Percentiles rank a stretch among this genome's conserved stretches.
These are phyloP conservation scores for Drosophila setifemur DNA, from an alignment of 1,140 invertebrate genomes.

Conservation along the genomic window DNA sequence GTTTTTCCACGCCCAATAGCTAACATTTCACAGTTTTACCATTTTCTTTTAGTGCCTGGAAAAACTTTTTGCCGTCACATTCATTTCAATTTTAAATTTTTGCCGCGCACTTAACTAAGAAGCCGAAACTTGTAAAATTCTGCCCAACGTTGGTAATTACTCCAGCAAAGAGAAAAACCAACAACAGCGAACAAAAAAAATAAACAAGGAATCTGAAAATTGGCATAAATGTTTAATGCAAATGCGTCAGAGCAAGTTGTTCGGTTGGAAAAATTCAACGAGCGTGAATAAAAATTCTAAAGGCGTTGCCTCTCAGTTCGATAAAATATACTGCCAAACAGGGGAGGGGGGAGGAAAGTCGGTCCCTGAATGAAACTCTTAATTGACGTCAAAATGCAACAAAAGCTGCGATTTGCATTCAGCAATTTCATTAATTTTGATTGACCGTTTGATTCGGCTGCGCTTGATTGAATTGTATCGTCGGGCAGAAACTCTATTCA, in stretches of 20 bases:
- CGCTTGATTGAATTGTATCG: slow-evolving; percentile 29
- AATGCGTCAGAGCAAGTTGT: slow-evolving; percentile 40
- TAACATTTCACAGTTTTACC: no score
- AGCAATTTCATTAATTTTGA: slow-evolving; percentile 48
- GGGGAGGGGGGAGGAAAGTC: no score
- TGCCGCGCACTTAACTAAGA: slow-evolving; percentile 41
- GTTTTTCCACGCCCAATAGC: slow-evolving; percentile 4
- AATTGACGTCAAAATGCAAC: slow-evolving; percentile 54
- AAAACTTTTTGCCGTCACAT: slow-evolving; percentile 45
- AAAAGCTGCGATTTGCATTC: slow-evolving; percentile 51
- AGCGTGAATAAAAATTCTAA: slow-evolving; percentile 31
- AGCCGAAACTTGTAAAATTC: slow-evolving; percentile 22
- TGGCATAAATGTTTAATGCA: slow-evolving; percentile 62
- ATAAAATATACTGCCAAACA: not conserved
- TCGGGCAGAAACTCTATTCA: not conserved
- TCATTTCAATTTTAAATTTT: slow-evolving; percentile 71
- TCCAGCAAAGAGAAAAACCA: slow-evolving; percentile 10
- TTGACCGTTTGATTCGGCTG: slow-evolving; percentile 34
- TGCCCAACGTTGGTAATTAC: slow-evolving; percentile 48
- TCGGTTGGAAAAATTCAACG: slow-evolving; percentile 3
- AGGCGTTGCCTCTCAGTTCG: slow-evolving; percentile 4
- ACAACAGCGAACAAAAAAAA: slow-evolving; percentile 20
- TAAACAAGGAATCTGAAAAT: slow-evolving; percentile 21
- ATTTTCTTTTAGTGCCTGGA: slow-evolving; percentile 40
- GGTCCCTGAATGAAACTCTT: slow-evolving; percentile 31